Evolutionary conservation across 2,888 invertebrate genomes (phyloP).

Genomic region (Cerceris ruficornis): DNA sequence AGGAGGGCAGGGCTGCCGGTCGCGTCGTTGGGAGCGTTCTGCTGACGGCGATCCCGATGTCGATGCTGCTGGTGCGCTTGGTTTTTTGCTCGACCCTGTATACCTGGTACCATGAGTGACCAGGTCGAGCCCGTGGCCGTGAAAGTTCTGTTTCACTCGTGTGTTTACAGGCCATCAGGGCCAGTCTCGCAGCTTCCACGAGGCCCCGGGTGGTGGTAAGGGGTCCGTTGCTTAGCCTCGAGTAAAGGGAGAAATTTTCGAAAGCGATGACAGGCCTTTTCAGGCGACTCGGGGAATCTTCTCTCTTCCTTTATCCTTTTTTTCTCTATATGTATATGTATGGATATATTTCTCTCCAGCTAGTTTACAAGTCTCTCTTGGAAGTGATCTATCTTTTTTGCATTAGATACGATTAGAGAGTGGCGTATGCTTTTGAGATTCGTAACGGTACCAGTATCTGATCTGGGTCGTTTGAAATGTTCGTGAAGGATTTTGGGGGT

Average conservation of each 20-base stretch:
- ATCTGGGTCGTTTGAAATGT: background rate
- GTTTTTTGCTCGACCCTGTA: conserved; percentile 51
- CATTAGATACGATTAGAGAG: conserved; percentile 10
- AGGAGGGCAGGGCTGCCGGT: conserved; percentile 16
- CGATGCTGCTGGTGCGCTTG: conserved; percentile 35
- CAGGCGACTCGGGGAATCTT: conserved; percentile 14
- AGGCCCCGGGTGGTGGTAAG: conserved; percentile 5
- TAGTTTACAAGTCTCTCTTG: too few species aligned
- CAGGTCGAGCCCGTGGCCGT: conserved; percentile 78
- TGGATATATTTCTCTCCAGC: background rate
- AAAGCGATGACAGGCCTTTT: conserved; percentile 57
- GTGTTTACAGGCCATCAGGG: conserved; percentile 60
- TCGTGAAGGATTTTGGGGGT: background rate
- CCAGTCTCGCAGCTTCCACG: conserved; percentile 34
- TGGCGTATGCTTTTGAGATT: background rate
- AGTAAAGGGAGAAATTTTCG: conserved; percentile 67
- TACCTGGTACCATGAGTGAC: conserved; percentile 66
- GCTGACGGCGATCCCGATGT: background rate
- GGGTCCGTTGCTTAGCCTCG: conserved; percentile 25
- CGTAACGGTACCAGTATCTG: background rate
- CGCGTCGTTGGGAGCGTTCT: too few species aligned
- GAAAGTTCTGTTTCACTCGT: conserved; percentile 75
- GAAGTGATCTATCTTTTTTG: background rate
- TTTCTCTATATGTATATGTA: background rate
- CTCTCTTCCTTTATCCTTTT: conserved; percentile 7